Conservation (phyloP, 1,140 invertebrate species). For the Drosophila chauvacae region DNA sequence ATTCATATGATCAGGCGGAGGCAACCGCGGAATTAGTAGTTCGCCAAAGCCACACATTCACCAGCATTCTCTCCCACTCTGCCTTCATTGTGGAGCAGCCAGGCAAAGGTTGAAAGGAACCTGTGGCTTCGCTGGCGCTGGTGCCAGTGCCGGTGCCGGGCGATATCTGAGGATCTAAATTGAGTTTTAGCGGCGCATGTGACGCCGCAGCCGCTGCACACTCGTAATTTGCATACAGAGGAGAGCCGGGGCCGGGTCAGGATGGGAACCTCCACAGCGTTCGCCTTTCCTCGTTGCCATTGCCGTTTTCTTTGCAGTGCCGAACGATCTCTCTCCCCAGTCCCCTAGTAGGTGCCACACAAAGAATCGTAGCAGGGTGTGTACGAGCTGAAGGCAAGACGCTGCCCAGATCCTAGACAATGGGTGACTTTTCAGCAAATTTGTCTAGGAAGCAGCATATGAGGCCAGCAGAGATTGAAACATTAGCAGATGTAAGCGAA, state of each 20-base stretch:
- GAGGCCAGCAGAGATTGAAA: constrained; percentile 79
- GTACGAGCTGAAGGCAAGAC: constrained; percentile 63
- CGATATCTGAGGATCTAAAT: constrained; percentile 79
- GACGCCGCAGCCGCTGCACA: constrained; percentile 55
- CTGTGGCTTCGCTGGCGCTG: constrained; percentile 36
- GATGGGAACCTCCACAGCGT: constrained; percentile 74
- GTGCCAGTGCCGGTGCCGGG: constrained; percentile 34
- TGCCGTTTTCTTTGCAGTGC: constrained; percentile 17
- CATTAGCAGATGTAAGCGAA: constrained; percentile 73
- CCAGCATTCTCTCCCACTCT: background rate
- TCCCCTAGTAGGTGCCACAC: constrained; percentile 56
- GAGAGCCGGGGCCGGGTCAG: constrained; percentile 40
- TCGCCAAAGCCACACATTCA: constrained; percentile 29
- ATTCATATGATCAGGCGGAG: constrained; percentile 41
- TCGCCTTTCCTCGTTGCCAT: constrained; percentile 11
- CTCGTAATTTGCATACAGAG: constrained; percentile 82
- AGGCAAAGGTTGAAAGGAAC: constrained; percentile 41
- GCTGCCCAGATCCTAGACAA: constrained; percentile 49
- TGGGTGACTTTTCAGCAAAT: constrained; percentile 65
- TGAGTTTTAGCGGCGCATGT: constrained; percentile 82
- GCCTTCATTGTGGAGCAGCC: constrained; percentile 5
- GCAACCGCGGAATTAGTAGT: constrained; percentile 42
- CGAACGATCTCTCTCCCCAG: constrained; percentile 21
- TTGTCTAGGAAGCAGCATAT: constrained; percentile 72
- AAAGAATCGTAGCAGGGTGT: constrained; percentile 60